Percentiles rank a stretch among this genome's conserved stretches.
These are phyloP conservation scores for Anolis apletophallus DNA, from an alignment of 2,797 vertebrate genomes.

Conservation along the genomic window DNA sequence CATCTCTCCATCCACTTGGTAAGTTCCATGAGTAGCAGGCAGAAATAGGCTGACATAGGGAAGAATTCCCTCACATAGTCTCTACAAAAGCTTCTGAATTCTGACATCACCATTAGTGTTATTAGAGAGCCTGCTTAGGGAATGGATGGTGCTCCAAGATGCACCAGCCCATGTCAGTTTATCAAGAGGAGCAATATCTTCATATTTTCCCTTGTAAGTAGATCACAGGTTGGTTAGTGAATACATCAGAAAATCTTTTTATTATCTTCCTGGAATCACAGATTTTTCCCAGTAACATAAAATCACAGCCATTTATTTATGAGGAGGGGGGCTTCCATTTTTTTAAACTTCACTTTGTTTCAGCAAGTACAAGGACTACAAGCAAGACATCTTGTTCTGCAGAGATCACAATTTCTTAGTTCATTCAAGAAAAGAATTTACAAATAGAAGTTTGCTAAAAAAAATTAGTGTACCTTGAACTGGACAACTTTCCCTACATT, in stretches of 20 bases:
- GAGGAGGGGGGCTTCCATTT: background rate
- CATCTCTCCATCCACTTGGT: too few species aligned
- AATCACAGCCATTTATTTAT: background rate
- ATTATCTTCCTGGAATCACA: background rate
- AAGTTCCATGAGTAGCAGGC: background rate
- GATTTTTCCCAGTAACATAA: background rate
- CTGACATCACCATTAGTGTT: background rate
- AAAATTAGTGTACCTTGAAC: constrained; percentile 87
- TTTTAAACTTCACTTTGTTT: background rate
- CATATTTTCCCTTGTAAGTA: background rate
- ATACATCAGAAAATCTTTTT: background rate
- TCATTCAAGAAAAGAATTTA: background rate
- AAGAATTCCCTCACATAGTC: too few species aligned
- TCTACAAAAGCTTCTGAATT: background rate
- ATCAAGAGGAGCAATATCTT: background rate
- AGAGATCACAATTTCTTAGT: background rate
- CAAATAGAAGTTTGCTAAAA: background rate
- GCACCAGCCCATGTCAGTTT: background rate
- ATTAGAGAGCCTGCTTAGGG: background rate
- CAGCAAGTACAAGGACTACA: background rate
- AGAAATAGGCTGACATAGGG: background rate
- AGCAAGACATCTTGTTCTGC: background rate
- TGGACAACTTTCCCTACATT: constrained; percentile 92
- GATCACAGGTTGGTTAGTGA: background rate
- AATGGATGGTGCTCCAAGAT: background rate